Evolutionary conservation across 2,113 vertebrate genomes (phyloP).

Genomic region (Triplophysa tibetana): DNA sequence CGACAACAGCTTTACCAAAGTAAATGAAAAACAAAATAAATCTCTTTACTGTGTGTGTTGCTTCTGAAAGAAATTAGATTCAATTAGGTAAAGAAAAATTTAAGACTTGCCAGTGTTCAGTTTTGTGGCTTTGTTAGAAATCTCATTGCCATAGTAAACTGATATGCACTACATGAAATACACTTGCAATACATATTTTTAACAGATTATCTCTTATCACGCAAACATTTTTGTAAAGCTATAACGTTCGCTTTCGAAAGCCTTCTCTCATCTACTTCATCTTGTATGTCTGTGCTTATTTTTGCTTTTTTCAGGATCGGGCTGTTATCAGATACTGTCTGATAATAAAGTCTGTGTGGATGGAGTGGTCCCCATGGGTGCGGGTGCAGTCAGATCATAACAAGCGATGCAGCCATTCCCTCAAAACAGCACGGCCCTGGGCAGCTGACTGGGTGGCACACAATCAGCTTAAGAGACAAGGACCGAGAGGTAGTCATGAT

Average conservation of each 20-base stretch:
- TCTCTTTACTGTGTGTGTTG: no score
- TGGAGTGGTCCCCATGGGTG: slow-evolving; percentile 32
- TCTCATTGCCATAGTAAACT: neutral
- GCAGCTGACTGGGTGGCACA: slow-evolving; percentile 63
- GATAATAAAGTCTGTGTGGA: slow-evolving; percentile 34
- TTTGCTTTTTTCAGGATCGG: slow-evolving; percentile 36
- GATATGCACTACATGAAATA: no score
- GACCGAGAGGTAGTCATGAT: slow-evolving; percentile 40
- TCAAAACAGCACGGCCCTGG: slow-evolving; percentile 19
- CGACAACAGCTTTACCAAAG: neutral
- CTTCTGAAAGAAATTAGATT: no score
- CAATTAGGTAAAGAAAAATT: no score
- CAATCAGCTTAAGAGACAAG: slow-evolving; percentile 39
- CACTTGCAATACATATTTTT: no score
- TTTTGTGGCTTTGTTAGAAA: neutral
- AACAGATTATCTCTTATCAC: no score
- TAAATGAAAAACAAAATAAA: no score
- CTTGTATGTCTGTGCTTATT: neutral
- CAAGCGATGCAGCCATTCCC: slow-evolving; percentile 28
- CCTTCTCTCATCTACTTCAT: slow-evolving; percentile 6
- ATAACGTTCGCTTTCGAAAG: neutral
- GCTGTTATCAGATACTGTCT: slow-evolving; percentile 32
- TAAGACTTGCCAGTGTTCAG: no score
- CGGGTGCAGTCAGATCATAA: slow-evolving; percentile 31
- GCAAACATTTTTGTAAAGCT: no score